Percentiles rank a stretch among this genome's conserved stretches.
phyloP scores from a whole-genome alignment of 2,888 invertebrate species.

The Polymixis flavicincta region DNA sequence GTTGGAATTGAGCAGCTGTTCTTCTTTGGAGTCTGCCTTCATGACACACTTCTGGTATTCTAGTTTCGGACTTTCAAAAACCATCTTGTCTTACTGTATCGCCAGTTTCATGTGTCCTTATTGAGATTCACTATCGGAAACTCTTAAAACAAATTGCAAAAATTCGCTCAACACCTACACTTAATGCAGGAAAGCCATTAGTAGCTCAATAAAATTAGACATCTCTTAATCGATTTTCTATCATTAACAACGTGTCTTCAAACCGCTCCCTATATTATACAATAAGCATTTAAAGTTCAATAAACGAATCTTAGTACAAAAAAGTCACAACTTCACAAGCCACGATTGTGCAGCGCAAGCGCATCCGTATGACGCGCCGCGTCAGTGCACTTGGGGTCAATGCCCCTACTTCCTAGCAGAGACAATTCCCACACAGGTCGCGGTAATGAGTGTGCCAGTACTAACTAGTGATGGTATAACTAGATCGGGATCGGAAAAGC shows the following conservation, averaged over 20 bases:
- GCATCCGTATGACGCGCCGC: constrained; percentile 80
- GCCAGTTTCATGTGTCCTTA: no score
- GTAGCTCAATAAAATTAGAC: not conserved
- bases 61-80: not conserved
- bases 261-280: constrained; percentile 24
- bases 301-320: constrained; percentile 65
- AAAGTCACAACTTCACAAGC: constrained; percentile 61
- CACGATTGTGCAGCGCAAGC: constrained; percentile 79
- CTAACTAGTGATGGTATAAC: constrained; percentile 61
- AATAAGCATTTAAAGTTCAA: constrained; percentile 62
- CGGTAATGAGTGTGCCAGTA: constrained; percentile 69
- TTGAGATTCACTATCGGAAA: not conserved
- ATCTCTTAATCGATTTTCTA: not conserved
- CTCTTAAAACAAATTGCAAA: not conserved
- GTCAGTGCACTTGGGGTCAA: constrained; percentile 81
- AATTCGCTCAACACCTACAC: not conserved
- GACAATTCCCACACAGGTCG: constrained; percentile 77
- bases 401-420: constrained; percentile 76
- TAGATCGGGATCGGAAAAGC: constrained; percentile 15
- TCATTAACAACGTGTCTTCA: not conserved
- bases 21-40: not conserved
- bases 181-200: not conserved
- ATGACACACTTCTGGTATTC: not conserved
- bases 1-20: not conserved
- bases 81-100: not conserved